Conservation (phyloP, 35 echinoderm and acorn worm species). For the Apostichopus californicus region DNA sequence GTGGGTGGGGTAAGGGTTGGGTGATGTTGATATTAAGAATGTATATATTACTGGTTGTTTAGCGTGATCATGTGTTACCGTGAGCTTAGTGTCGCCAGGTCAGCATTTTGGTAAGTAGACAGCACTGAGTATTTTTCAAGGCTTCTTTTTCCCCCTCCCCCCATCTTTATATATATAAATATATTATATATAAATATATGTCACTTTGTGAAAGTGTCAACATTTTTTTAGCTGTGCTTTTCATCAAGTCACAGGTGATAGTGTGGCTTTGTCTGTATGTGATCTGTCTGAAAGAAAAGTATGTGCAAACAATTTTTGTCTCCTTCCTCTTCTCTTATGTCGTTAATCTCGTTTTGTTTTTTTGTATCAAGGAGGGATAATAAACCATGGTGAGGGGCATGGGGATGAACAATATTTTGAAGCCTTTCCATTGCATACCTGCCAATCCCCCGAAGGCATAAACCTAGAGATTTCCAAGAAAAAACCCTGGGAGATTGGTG, state of each 20-base stretch:
- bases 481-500: no score
- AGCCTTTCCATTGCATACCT: no score
- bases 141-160: neutral
- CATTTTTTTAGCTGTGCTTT: conserved; percentile 46
- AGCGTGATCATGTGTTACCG: conserved; percentile 28
- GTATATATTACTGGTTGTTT: conserved; percentile 26
- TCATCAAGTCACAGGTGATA: conserved; percentile 43
- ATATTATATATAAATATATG: conserved; percentile 51
- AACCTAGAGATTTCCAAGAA: no score
- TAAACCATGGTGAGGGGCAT: no score
- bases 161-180: conserved; percentile 40
- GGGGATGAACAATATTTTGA: no score
- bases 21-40: neutral
- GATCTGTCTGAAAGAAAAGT: conserved; percentile 42
- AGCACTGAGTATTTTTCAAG: conserved; percentile 42
- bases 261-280: conserved; percentile 31
- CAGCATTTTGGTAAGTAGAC: conserved; percentile 23
- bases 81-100: conserved; percentile 31
- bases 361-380: no score
- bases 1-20: neutral
- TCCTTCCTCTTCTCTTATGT: neutral
- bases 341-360: neutral
- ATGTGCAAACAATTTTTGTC: conserved; percentile 18
- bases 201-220: conserved; percentile 50
- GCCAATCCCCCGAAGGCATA: no score